phyloP scores from a whole-genome alignment of 2,113 vertebrate species.

The Psilopogon haemacephalus region DNA sequence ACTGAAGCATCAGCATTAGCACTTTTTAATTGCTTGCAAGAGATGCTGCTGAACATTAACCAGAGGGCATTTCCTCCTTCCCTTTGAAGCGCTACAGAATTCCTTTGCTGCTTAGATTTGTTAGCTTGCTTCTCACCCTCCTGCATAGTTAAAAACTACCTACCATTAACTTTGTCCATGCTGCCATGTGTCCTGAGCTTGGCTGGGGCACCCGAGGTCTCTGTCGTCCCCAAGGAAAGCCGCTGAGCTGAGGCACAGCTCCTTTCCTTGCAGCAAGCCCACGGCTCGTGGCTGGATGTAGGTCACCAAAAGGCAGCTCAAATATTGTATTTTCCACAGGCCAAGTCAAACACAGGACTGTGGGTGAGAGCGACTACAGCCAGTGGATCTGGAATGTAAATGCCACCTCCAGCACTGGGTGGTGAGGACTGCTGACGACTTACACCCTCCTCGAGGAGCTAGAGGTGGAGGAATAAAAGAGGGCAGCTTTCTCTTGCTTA shows the following conservation, averaged over 20 bases:
- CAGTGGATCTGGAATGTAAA: not conserved
- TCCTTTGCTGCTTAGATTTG: not conserved
- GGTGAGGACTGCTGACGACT: not conserved
- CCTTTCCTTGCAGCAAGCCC: not conserved
- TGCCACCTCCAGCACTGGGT: not conserved
- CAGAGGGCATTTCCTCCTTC: not conserved
- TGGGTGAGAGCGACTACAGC: fast-evolving
- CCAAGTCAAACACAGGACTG: not conserved
- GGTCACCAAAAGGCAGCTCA: not conserved
- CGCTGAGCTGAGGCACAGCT: not conserved
- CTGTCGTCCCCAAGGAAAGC: not conserved
- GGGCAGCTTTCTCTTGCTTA: not conserved
- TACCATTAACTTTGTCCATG: not conserved
- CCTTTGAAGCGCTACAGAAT: not conserved
- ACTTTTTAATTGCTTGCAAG: not conserved
- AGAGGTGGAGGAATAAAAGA: not conserved
- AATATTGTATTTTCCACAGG: not conserved
- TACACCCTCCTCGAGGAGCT: not conserved
- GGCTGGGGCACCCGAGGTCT: not conserved
- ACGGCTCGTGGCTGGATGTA: fast-evolving
- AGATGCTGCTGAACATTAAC: not conserved
- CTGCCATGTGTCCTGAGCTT: not conserved
- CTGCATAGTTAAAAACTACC: not conserved
- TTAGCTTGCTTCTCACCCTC: not conserved
- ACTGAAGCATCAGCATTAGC: not conserved